Conservation (phyloP, 2,888 invertebrate genomes). For the Allolobophora icterica region DNA sequence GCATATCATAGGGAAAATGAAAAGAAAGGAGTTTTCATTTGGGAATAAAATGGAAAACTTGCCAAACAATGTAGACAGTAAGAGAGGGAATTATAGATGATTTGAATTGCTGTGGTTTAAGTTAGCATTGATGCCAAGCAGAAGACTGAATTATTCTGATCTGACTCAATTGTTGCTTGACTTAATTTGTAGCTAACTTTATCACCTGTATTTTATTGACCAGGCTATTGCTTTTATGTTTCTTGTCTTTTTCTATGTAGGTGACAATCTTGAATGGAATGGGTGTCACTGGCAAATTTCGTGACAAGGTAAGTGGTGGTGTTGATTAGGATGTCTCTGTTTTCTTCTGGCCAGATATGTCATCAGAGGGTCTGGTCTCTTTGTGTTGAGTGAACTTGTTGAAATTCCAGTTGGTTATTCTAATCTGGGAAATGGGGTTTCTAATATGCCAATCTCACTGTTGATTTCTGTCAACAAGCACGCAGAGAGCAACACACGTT, state of each 20-base stretch:
- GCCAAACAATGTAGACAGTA: too few species aligned
- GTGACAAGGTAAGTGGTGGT: slow-evolving; percentile 66
- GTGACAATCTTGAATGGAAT: slow-evolving; percentile 91
- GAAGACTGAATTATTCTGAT: neutral
- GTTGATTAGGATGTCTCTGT: neutral
- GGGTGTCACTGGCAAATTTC: slow-evolving; percentile 84
- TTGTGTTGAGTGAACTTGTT: neutral
- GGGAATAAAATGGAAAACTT: too few species aligned
- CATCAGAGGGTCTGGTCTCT: neutral
- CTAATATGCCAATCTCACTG: neutral
- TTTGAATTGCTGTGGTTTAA: neutral
- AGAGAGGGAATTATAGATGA: neutral
- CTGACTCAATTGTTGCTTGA: neutral
- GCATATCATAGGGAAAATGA: neutral
- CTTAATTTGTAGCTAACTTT: neutral
- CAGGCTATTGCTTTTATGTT: neutral
- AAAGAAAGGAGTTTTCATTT: neutral
- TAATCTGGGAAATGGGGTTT: neutral
- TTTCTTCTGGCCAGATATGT: neutral
- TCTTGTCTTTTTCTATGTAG: slow-evolving; percentile 48
- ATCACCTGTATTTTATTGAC: neutral
- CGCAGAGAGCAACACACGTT: too few species aligned
- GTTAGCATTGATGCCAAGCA: neutral
- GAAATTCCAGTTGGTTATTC: neutral
- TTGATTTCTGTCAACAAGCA: too few species aligned